Base-by-base conservation (phyloP, 30 jellyfish, hydroid and myxozoan species). In the Mastigias papua region DNA sequence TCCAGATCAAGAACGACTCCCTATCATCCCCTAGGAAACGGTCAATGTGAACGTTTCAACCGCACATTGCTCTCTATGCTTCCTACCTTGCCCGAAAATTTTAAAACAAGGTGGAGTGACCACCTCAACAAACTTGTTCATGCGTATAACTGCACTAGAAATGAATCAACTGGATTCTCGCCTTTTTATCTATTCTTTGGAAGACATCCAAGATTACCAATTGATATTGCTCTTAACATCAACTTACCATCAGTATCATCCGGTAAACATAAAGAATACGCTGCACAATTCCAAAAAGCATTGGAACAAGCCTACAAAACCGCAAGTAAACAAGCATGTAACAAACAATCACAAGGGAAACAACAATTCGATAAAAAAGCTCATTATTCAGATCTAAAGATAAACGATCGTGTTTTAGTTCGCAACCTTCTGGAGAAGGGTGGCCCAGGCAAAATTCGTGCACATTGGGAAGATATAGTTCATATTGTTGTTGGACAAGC, bases 51-150 rank as follows among this genome's bases (percentile, higher is more conserved):
- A 30, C 48, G 91, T 34, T 35, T 81, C 27, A 81, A 81, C 48
- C 21, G 48, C 7, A 81, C 87, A 19, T 58, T 81, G 22, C 22
- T 81, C 0, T 21, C 30, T 11, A 81, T 81, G 91, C 20, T 67
- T 9, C 27, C 73, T 8, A 81, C 87, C 15, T 49, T 81, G 25
- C 32, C 91, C 10, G 83, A 69, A 26, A 71, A 71, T 48, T 68
- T 76, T 35, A 88, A 69, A 51, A 30, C 76, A 54, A 70, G 74
- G 11, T 88, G 97, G 97, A 73, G 78, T 22, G 92, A 88, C 33
- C 66, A 31, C 27, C 76, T 80, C 16, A 69, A 69, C 89, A 78
- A 78, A 48, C 15, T 88, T 70, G 65, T 69, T 25, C 76, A 54
- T 62, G 76, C 97, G 34, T 88, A 88, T 67, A 88, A 88, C 48